phyloP scores from a whole-genome alignment of 2,113 vertebrate genomes.

The Microtus pennsylvanicus region DNA sequence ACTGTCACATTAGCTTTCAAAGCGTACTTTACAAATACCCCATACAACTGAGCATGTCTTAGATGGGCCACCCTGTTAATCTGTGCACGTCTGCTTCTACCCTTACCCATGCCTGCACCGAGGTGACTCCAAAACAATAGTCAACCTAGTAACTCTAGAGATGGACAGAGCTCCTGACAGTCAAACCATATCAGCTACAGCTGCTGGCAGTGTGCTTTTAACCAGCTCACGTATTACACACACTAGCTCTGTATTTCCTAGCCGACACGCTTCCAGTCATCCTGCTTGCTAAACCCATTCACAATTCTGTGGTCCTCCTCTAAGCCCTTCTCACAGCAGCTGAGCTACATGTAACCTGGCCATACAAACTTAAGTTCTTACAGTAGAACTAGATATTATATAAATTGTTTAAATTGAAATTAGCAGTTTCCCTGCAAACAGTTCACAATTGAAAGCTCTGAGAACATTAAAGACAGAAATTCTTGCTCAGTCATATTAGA shows the following conservation, averaged over 20 bases:
- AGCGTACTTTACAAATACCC: background rate
- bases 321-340: background rate
- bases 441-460: background rate
- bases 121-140: background rate
- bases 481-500: slow-evolving; percentile 7
- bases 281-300: background rate
- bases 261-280: background rate
- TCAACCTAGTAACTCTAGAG: background rate
- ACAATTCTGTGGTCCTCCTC: background rate
- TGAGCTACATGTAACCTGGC: background rate
- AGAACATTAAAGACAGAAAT: slow-evolving; percentile 4
- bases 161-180: background rate
- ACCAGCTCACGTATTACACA: background rate
- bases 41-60: background rate
- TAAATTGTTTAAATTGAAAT: background rate
- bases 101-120: background rate
- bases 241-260: background rate
- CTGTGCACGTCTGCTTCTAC: background rate
- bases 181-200: background rate
- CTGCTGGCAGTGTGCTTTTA: background rate
- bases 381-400: background rate
- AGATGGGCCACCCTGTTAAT: background rate
- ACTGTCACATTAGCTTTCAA: background rate
- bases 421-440: background rate
- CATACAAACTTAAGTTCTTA: background rate